Conservation (phyloP, 2,113 vertebrate genomes). For the Dipodomys merriami region DNA sequence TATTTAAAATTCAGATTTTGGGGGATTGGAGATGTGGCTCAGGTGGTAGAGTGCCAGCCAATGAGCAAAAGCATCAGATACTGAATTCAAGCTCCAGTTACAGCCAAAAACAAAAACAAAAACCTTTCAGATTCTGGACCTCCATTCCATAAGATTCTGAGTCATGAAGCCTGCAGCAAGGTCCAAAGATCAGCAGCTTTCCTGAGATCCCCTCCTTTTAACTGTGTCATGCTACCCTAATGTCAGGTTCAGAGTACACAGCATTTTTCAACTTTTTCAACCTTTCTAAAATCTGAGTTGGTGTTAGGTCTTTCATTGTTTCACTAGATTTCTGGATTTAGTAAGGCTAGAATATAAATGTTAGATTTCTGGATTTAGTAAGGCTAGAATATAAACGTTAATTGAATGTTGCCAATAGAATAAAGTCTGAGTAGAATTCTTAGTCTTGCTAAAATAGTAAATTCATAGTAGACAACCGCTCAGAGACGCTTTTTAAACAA, state of each 20-base stretch:
- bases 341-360: neutral
- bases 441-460: conserved; percentile 15
- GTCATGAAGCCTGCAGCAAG: neutral
- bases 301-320: neutral
- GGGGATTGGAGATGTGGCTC: too few relatives aligned
- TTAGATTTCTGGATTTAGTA: neutral
- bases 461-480: neutral
- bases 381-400: neutral
- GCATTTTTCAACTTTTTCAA: neutral
- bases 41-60: too few relatives aligned
- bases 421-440: neutral
- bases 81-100: too few relatives aligned
- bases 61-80: too few relatives aligned
- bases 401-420: neutral
- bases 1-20: neutral
- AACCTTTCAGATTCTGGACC: neutral
- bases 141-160: neutral
- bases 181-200: neutral
- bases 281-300: conserved; percentile 15
- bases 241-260: neutral
- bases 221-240: neutral
- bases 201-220: neutral
- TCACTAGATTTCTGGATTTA: neutral
- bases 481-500: neutral
- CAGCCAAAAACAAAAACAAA: too few relatives aligned